Evolutionary conservation across 2,888 invertebrate genomes (phyloP).

Genomic region (Malthinus seriepunctatus): DNA sequence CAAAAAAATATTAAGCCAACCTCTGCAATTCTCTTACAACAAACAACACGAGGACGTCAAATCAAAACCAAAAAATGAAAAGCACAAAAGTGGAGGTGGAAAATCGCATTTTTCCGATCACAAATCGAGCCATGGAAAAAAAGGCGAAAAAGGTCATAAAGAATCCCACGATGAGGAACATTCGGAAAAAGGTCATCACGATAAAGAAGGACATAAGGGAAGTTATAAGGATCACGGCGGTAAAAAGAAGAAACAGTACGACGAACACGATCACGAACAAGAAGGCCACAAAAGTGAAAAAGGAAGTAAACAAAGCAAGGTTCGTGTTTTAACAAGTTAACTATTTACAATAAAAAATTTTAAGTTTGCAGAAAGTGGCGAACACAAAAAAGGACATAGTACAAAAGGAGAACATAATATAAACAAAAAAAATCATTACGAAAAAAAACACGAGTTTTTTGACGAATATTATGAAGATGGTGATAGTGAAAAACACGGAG

Average conservation of each 20-base stretch:
- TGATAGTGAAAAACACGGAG: constrained; percentile 68
- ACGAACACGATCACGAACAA: constrained; percentile 43
- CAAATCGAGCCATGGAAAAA: constrained; percentile 40
- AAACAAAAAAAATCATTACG: constrained; percentile 75
- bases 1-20: constrained; percentile 44
- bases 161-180: constrained; percentile 49
- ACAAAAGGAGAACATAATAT: constrained; percentile 76
- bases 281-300: constrained; percentile 59
- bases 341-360: neutral
- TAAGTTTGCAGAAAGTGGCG: constrained; percentile 44
- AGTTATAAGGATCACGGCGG: constrained; percentile 56
- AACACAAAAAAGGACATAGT: constrained; percentile 70
- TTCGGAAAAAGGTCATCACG: constrained; percentile 49
- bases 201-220: constrained; percentile 57
- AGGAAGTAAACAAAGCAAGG: constrained; percentile 56
- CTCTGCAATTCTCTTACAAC: constrained; percentile 45
- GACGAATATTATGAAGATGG: constrained; percentile 73
- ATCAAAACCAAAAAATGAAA: constrained; percentile 17
- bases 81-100: constrained; percentile 22
- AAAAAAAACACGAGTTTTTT: constrained; percentile 76
- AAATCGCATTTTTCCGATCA: constrained; percentile 32
- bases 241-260: constrained; percentile 10
- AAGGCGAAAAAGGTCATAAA: constrained; percentile 49
- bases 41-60: constrained; percentile 29
- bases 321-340: neutral